Conservation (phyloP, 2,797 vertebrate species). For the Botia almorhae region DNA sequence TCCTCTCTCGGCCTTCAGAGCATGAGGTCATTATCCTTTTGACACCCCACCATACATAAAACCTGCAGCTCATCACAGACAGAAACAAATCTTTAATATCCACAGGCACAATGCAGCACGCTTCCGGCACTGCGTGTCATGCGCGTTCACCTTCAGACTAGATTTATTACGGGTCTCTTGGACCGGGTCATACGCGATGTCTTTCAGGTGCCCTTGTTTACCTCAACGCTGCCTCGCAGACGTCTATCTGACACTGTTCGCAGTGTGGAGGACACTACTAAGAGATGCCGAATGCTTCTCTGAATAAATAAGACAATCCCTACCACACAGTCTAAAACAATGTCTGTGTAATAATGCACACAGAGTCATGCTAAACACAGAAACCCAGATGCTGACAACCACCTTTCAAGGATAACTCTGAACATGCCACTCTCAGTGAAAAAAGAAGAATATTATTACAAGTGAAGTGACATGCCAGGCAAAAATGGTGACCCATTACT, state of each 20-base stretch:
- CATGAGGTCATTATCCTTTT: slow-evolving; percentile 27
- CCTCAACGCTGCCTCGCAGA: slow-evolving; percentile 57
- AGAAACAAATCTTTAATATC: slow-evolving; percentile 43
- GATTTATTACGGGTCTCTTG: slow-evolving; percentile 61
- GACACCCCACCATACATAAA: slow-evolving; percentile 26
- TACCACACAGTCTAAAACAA: slow-evolving; percentile 49
- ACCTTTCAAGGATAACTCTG: not conserved
- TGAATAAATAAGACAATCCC: slow-evolving; percentile 70
- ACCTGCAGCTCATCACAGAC: not conserved
- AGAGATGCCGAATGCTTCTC: slow-evolving; percentile 63
- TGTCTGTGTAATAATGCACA: slow-evolving; percentile 49
- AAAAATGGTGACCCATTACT: no score
- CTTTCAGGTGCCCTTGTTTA: slow-evolving; percentile 76
- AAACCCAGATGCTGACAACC: slow-evolving; percentile 2
- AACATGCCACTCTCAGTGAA: no score
- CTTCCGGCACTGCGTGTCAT: slow-evolving; percentile 58
- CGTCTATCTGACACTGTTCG: slow-evolving; percentile 61
- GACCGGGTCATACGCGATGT: slow-evolving; percentile 64
- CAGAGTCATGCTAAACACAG: slow-evolving; percentile 12
- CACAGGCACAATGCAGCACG: slow-evolving; percentile 37
- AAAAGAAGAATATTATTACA: no score
- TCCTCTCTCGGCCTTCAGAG: not conserved
- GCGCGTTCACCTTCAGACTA: slow-evolving; percentile 69
- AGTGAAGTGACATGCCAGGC: no score
- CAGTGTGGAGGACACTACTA: slow-evolving; percentile 62